Percentiles rank a stretch among this genome's conserved stretches.
Evolutionary conservation across 2,797 vertebrate genomes (phyloP).

Genomic region (Ciconia nigra): DNA sequence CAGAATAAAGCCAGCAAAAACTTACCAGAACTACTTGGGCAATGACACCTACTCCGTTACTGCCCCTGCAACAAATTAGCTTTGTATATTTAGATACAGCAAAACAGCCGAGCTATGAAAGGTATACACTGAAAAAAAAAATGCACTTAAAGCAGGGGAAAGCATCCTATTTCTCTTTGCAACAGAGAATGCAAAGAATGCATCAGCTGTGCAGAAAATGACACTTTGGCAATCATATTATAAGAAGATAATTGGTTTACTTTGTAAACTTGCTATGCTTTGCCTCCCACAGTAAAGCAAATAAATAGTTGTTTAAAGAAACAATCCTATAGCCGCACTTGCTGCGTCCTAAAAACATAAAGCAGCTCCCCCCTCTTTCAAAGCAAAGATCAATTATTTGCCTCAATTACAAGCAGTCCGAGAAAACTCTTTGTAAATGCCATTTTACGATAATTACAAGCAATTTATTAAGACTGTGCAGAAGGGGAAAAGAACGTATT

Average conservation of each 20-base stretch:
- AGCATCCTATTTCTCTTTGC: not conserved
- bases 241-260: slow-evolving; percentile 64
- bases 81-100: not conserved
- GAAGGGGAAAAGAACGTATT: not conserved
- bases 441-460: slow-evolving; percentile 69
- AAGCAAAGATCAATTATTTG: slow-evolving; percentile 55
- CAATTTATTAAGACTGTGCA: slow-evolving; percentile 26
- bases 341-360: slow-evolving; percentile 9
- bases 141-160: not conserved
- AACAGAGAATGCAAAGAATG: not conserved
- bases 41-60: not conserved
- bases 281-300: slow-evolving; percentile 47
- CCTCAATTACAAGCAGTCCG: slow-evolving; percentile 35
- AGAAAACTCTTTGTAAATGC: slow-evolving; percentile 69
- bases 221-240: slow-evolving; percentile 49
- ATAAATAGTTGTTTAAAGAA: slow-evolving; percentile 35
- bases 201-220: not conserved
- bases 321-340: slow-evolving; percentile 1
- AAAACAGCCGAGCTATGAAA: not conserved
- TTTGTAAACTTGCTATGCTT: slow-evolving; percentile 58
- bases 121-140: not conserved
- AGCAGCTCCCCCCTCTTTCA: slow-evolving; percentile 3
- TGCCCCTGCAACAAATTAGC: not conserved
- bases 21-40: not conserved
- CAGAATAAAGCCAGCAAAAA: not conserved